Evolutionary conservation across 2,113 vertebrate species (phyloP), one percentile per base, ranked within the genome.

Genomic region (Abramis brama): DNA sequence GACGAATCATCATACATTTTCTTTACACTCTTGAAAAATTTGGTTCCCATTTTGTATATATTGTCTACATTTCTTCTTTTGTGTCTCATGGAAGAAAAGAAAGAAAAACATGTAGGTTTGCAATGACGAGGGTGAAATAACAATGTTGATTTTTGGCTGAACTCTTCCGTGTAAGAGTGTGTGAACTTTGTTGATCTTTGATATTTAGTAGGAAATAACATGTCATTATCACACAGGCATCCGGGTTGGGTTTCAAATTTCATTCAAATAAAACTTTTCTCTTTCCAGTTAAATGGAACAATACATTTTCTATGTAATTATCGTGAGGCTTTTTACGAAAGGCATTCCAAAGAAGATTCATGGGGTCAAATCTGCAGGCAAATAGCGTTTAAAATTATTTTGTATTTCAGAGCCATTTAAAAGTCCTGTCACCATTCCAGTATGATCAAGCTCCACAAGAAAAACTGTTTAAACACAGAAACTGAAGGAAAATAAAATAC

Each of bases 201-300:
- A 55, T 76, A 52, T 79, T 79, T 79, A 60, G 52, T 7, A 60
- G 55, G 33, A 79, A 64, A 47, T 25, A 19, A 47, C 17, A 55
- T 33, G 9, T 27, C n/a, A 11, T 11, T 45, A 17, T 45, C 23
- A 19, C 39, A 27, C 1, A 21, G 3, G 9, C 45, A 25, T 19
- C 13, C 4, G 4, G 13, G 27, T 80, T 19, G 19, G 57, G 79
- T 17, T 64, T 80, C 17, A 79, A 60, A 60, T 79, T 79, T 79
- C 33, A 43, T 25, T 60, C 2, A 43, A 13, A 59, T 59, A 1
- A 57, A 10, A 57, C 70, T 5, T 36, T 78, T 5, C 30, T 19
- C 50, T 59, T 79, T 79, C 77, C 55, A 39, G 5, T 15, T 60
- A n/a, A 79, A 59, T 23, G 27, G 27, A 57, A 57, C 50, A 78